phyloP scores from a whole-genome alignment of 2,113 vertebrate species.

The Sisor rabdophorus region DNA sequence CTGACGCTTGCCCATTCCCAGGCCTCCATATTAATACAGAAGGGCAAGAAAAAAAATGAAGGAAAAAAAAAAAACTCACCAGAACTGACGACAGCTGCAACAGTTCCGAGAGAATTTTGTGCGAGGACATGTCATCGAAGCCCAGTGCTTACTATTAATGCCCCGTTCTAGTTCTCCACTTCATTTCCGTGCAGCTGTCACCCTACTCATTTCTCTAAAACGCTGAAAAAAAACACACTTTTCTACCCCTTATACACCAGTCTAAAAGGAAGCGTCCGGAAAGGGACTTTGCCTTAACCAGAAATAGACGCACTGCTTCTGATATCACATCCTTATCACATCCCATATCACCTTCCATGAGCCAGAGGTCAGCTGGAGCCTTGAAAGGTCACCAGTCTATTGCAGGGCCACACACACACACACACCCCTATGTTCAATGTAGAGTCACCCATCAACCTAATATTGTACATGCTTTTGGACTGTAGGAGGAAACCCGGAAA shows the following conservation, averaged over 20 bases:
- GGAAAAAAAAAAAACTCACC: conserved; percentile 37
- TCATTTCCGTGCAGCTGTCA: conserved; percentile 68
- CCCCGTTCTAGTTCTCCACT: conserved; percentile 58
- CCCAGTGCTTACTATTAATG: conserved; percentile 66
- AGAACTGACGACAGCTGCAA: conserved; percentile 67
- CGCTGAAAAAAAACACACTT: conserved; percentile 5
- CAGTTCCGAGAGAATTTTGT: conserved; percentile 56
- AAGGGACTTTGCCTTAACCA: conserved; percentile 2
- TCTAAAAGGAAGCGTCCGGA: conserved; percentile 36
- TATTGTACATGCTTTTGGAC: too few species aligned
- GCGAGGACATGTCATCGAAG: conserved; percentile 63
- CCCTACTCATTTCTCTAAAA: conserved; percentile 44
- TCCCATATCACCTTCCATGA: too few species aligned
- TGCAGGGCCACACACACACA: too few species aligned
- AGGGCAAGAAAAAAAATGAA: conserved; percentile 36
- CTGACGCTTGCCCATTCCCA: conserved; percentile 44
- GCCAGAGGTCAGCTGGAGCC: too few species aligned
- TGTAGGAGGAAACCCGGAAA: too few species aligned
- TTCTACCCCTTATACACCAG: conserved; percentile 53
- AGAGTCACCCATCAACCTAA: too few species aligned
- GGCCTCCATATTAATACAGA: conserved; percentile 54
- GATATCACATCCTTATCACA: too few species aligned
- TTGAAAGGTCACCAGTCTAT: too few species aligned
- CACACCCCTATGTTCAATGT: too few species aligned
- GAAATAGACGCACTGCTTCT: background rate